Evolutionary conservation across 2,888 invertebrate species (phyloP).

Genomic region (Chymomyza amoena): DNA sequence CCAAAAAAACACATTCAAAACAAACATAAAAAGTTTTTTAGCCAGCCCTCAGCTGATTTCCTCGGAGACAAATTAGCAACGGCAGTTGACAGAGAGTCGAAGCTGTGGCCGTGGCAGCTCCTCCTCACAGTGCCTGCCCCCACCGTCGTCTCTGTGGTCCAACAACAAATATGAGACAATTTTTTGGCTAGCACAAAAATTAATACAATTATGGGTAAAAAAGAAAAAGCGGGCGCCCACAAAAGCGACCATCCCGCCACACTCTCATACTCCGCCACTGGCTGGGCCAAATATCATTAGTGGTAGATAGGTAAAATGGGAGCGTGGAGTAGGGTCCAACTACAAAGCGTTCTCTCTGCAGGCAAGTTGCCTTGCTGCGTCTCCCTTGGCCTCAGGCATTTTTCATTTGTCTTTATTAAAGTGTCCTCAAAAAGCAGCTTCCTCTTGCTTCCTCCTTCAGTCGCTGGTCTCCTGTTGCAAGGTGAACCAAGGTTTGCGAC

Average conservation of each 20-base stretch:
- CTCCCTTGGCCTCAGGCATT: neutral
- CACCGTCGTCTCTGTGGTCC: no score
- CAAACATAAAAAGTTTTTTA: slow-evolving; percentile 44
- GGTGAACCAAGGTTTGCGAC: neutral
- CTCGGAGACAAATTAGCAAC: slow-evolving; percentile 66
- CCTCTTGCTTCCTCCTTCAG: neutral
- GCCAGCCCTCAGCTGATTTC: slow-evolving; percentile 60
- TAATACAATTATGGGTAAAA: slow-evolving; percentile 46
- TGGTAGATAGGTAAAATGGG: neutral
- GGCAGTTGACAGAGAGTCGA: slow-evolving; percentile 49
- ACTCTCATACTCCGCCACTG: neutral
- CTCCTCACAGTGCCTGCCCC: neutral
- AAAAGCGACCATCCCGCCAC: neutral
- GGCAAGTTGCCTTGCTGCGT: slow-evolving; percentile 23
- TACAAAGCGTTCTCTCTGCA: neutral
- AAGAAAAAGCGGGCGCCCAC: neutral
- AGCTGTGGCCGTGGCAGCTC: slow-evolving; percentile 26
- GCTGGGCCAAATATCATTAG: slow-evolving; percentile 31
- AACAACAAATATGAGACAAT: slow-evolving; percentile 14
- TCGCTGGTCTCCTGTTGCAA: neutral
- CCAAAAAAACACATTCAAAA: slow-evolving; percentile 43
- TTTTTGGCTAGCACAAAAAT: slow-evolving; percentile 41
- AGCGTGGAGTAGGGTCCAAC: neutral
- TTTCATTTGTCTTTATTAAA: slow-evolving; percentile 50
- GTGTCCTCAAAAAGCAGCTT: slow-evolving; percentile 12